Evolutionary conservation across 2,888 invertebrate genomes (phyloP), one percentile per base, ranked within the genome.

Genomic region (Aphrophora alni): DNA sequence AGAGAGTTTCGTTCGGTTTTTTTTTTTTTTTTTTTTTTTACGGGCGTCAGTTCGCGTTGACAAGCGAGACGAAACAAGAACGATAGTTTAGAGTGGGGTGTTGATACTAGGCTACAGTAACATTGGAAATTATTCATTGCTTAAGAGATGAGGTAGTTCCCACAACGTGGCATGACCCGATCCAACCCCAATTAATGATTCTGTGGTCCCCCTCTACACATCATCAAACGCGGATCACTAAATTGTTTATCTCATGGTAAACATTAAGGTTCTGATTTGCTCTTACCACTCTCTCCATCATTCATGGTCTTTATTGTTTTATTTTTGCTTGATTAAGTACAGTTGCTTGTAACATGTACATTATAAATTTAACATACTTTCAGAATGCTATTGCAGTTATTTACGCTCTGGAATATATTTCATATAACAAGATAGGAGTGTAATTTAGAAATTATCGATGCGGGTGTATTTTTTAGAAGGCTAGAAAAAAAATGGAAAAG

Each of bases 111-210:
- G 59, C 59, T 12, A 21, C 59, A 21, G 59, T 14, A 59, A 21
- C 59, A 21, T 59, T 59, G 59, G 59, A 44, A 14, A 59, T 59
- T 59, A 59, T 21, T 44, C 59, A 59, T 59, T 14, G 44, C 44
- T 14, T 21, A 59, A 21, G 21, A 59, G 59, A 59, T 59, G 59
- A 59, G n/a, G 21, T 14, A 59, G 59, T 59, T 59, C 59, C 59
- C 59, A 59, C 59, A 59, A 21, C 59, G 21, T 21, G 21, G 59
- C 59, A 59, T 21, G n/a, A 21, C 59, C 59, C 21, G 59, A 21
- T 59, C 59, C 59, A 59, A 59, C 59, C 59, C 59, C 59, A 59
- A 21, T 59, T 59, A 59, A 59, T 59, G 59, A 21, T 59, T 59
- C 59, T 59, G 59, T 21, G 59, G 59, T 21, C 59, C 59, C n/a